These are phyloP conservation scores for Oplegnathus fasciatus DNA, from an alignment of 2,113 vertebrate species.

Conservation along the genomic window DNA sequence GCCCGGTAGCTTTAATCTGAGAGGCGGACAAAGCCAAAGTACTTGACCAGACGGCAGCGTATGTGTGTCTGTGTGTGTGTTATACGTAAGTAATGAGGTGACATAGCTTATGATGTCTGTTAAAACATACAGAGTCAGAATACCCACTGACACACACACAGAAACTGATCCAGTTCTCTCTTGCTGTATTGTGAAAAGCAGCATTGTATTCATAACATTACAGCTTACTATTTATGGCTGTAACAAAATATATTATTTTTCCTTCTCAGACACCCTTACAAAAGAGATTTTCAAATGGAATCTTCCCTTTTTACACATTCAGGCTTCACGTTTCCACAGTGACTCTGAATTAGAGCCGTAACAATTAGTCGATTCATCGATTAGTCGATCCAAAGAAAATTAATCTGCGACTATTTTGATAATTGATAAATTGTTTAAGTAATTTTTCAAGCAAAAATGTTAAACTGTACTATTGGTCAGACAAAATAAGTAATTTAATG, in stretches of 20 bases:
- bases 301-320: neutral
- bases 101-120: constrained; percentile 32
- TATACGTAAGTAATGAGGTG: constrained; percentile 33
- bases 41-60: constrained; percentile 57
- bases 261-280: neutral
- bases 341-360: neutral
- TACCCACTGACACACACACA: neutral
- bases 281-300: neutral
- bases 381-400: neutral
- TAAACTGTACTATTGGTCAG: neutral
- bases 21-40: constrained; percentile 72
- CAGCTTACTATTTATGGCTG: neutral
- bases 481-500: neutral
- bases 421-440: neutral
- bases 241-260: neutral
- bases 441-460: neutral
- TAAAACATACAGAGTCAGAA: constrained; percentile 11
- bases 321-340: neutral
- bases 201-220: neutral
- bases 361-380: no score
- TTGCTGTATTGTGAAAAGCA: neutral
- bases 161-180: neutral
- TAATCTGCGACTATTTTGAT: neutral
- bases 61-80: constrained; percentile 30
- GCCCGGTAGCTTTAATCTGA: constrained; percentile 84